Evolutionary conservation across 2,888 invertebrate species (phyloP), one percentile per base, ranked within the genome.

Genomic region (Xylophagus ater): DNA sequence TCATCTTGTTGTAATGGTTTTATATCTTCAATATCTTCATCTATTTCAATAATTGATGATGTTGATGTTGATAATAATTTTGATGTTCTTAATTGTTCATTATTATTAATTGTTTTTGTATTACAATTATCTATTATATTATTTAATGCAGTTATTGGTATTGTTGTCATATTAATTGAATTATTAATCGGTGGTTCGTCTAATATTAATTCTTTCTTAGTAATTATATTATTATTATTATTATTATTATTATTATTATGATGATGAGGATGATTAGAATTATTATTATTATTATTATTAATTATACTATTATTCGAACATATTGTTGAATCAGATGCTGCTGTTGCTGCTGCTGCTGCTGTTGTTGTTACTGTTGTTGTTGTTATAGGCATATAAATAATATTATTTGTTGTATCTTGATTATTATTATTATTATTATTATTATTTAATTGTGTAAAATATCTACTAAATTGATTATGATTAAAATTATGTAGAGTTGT

Each of bases 381-480:
- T 21, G 31, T 35, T 15, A 17, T 29, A 12, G 31, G 24, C 30
- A 31, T 25, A 12, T 20, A 33, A 15, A 20, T 34, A 12, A 30
- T 29, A 25, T 19, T 40, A n/a, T n/a, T n/a, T n/a, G n/a, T n/a
- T 23, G 31, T 26, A 13, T 30, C 23, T 26, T 30, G 21, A 12
- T 21, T 25, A 29, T 15, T 25, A 25, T 21, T 18, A 17, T 29
- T 14, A 17, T 29, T 29, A 29, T 26, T 35, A 41, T 32, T 35
- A 21, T 17, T 40, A 32, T 32, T 31, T 23, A 38, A 38, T 30
- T 38, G 44, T n/a, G 40, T 19, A 23, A 39, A 39, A 21, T 18
- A 41, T 23, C 41, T 44, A 34, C 35, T 44, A 35, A 44, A 41
- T 41, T 38, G 41, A 28, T 38, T 15, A 36, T 40, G 34, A 37